phyloP scores from a whole-genome alignment of 2,888 invertebrate genomes.

The Prosopocoilus inquinatus region DNA sequence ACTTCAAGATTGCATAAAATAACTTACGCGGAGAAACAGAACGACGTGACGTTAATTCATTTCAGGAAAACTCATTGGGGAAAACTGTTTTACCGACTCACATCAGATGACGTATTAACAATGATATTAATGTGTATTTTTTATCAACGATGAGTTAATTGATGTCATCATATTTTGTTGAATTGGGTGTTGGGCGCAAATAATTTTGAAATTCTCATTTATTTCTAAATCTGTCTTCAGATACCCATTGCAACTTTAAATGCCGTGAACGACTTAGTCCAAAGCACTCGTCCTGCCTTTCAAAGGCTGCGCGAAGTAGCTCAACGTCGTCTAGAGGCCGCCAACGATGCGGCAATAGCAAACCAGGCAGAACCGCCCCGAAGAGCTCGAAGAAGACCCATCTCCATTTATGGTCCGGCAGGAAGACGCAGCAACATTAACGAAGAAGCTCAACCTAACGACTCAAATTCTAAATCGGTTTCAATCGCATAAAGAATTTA shows the following conservation, averaged over 20 bases:
- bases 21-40: no score
- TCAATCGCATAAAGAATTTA: no score
- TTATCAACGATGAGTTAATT: no score
- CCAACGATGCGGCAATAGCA: background rate
- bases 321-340: constrained; percentile 13
- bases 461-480: background rate
- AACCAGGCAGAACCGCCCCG: background rate
- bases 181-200: background rate
- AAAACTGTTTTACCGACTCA: no score
- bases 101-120: no score
- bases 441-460: background rate
- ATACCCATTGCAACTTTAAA: constrained; percentile 46
- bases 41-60: no score
- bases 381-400: background rate
- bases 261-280: constrained; percentile 45
- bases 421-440: background rate
- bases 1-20: no score
- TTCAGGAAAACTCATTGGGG: no score
- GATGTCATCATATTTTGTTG: no score
- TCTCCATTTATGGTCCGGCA: background rate
- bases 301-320: constrained; percentile 39
- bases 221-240: constrained; percentile 33
- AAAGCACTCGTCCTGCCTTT: constrained; percentile 43
- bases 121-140: no score
- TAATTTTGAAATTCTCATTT: constrained; percentile 6